Evolutionary conservation across 37 sponge, comb jelly and placozoan species (phyloP).

Genomic region (Theonella swinhoei): DNA sequence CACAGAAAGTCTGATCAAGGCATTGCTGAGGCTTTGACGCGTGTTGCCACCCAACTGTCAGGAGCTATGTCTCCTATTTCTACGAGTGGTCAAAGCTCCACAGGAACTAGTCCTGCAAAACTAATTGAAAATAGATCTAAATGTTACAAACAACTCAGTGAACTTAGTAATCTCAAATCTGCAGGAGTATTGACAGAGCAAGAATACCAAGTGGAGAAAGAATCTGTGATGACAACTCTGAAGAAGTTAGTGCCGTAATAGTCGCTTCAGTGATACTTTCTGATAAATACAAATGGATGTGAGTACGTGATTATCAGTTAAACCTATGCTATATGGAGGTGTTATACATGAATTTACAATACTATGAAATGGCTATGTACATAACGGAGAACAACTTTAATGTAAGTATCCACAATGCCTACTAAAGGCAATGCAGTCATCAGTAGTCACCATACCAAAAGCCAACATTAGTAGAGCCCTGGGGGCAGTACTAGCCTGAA

Average conservation of each 20-base stretch:
- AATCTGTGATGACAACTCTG: background rate
- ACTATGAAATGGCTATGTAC: too few relatives aligned
- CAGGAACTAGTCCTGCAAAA: background rate
- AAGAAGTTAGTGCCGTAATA: too few relatives aligned
- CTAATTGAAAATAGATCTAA: background rate
- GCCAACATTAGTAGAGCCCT: slow-evolving; percentile 8
- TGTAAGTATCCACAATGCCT: slow-evolving; percentile 21
- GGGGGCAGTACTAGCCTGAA: background rate
- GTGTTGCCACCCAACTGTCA: background rate
- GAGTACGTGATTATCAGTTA: too few relatives aligned
- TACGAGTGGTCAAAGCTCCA: background rate
- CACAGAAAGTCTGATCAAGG: background rate
- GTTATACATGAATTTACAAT: too few relatives aligned
- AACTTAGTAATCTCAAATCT: background rate
- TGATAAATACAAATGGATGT: too few relatives aligned
- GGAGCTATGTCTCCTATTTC: background rate
- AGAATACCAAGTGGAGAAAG: background rate
- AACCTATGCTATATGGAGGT: too few relatives aligned
- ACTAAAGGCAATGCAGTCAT: slow-evolving; percentile 5
- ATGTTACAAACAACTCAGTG: background rate
- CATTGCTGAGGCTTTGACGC: background rate
- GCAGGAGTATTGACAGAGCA: background rate
- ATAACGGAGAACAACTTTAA: too few relatives aligned
- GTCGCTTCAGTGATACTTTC: too few relatives aligned
- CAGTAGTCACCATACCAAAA: background rate